These are phyloP conservation scores for Drosophila santomea DNA, from an alignment of 1,140 invertebrate species.

Conservation along the genomic window DNA sequence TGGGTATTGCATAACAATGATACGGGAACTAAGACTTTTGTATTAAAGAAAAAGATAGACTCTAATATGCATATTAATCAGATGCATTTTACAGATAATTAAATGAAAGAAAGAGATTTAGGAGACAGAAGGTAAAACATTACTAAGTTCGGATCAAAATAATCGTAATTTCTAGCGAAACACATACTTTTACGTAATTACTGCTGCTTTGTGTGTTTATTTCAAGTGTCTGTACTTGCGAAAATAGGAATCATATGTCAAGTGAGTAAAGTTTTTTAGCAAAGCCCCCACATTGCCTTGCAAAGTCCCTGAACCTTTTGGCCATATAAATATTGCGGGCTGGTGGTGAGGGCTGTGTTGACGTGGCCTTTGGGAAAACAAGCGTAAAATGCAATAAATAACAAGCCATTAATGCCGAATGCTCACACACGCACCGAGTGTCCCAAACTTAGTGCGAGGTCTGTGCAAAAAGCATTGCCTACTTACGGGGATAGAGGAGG, in stretches of 20 bases:
- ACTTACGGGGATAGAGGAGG: slow-evolving; percentile 23
- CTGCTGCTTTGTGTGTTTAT: neutral
- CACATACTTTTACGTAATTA: neutral
- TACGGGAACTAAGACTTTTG: too few species aligned
- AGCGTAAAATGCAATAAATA: slow-evolving; percentile 70
- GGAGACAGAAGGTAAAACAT: too few species aligned
- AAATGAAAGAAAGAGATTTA: too few species aligned
- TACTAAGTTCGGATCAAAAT: too few species aligned
- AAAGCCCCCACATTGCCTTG: slow-evolving; percentile 2
- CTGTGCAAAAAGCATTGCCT: slow-evolving; percentile 39
- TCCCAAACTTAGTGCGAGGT: slow-evolving; percentile 7
- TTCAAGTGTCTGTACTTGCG: slow-evolving; percentile 3
- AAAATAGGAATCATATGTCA: slow-evolving; percentile 62
- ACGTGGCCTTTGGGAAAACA: slow-evolving; percentile 65
- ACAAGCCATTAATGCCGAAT: slow-evolving; percentile 78
- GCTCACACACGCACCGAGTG: slow-evolving; percentile 56
- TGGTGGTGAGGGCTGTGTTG: slow-evolving; percentile 31
- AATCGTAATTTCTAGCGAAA: too few species aligned
- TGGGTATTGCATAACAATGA: neutral
- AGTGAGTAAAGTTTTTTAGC: slow-evolving; percentile 49
- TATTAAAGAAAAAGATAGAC: too few species aligned
- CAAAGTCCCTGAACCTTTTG: slow-evolving; percentile 42
- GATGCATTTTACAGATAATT: too few species aligned
- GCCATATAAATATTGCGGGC: slow-evolving; percentile 4
- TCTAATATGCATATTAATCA: too few species aligned